Conservation (phyloP, 2,797 vertebrate species). For the Tarsius wallacei region DNA sequence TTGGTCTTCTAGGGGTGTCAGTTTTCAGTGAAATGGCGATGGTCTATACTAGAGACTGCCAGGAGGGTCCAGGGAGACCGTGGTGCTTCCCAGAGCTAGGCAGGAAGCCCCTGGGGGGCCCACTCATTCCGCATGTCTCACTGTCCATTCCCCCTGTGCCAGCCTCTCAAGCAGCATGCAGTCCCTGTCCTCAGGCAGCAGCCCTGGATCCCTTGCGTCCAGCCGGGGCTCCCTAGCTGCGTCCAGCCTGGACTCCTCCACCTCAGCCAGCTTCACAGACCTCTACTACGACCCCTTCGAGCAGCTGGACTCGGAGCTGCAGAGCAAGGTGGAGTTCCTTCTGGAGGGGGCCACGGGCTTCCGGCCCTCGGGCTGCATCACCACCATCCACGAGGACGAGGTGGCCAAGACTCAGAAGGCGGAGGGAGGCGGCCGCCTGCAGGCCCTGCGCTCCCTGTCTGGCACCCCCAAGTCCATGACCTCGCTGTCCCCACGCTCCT, state of each 20-base stretch:
- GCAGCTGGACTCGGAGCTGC: slow-evolving; percentile 95
- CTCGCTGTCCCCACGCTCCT: slow-evolving; percentile 97
- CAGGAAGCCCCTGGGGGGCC: background rate
- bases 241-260: slow-evolving; percentile 96
- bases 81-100: slow-evolving; percentile 69
- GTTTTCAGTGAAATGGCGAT: background rate
- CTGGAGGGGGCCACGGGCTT: slow-evolving; percentile 94
- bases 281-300: slow-evolving; percentile 96
- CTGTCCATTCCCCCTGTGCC: slow-evolving; percentile 11
- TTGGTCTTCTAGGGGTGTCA: fast-evolving
- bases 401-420: slow-evolving; percentile 92
- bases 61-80: fast-evolving
- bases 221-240: slow-evolving; percentile 96
- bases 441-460: slow-evolving; percentile 93
- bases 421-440: slow-evolving; percentile 90
- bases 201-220: slow-evolving; percentile 96
- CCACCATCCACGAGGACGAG: slow-evolving; percentile 97
- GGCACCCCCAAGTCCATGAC: slow-evolving; percentile 97
- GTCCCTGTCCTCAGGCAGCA: slow-evolving; percentile 98
- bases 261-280: slow-evolving; percentile 97
- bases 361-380: slow-evolving; percentile 96
- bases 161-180: slow-evolving; percentile 98
- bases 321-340: slow-evolving; percentile 96
- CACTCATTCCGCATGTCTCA: slow-evolving; percentile 55
- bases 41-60: background rate